Percentiles rank a stretch among this genome's conserved stretches.
phyloP scores from a whole-genome alignment of 2,113 vertebrate genomes.

The Ictidomys tridecemlineatus region DNA sequence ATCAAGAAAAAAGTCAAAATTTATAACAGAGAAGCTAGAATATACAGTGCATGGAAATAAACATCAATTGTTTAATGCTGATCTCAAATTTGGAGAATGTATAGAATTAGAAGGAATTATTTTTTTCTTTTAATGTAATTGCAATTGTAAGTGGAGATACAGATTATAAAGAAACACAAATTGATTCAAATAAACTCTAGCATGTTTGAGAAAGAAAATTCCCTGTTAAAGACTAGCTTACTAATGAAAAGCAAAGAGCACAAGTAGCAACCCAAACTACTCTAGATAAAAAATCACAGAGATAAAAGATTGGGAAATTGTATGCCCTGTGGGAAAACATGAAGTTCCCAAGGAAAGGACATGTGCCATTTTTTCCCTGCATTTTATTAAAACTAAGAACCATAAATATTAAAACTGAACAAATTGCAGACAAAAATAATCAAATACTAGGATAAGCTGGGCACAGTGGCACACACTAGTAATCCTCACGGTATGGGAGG shows the following conservation, averaged over 20 bases:
- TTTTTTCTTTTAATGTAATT: not conserved
- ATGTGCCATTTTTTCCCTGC: not conserved
- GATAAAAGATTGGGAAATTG: not conserved
- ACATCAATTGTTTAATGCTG: not conserved
- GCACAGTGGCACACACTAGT: too few relatives aligned
- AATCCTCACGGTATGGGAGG: too few relatives aligned
- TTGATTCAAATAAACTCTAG: not conserved
- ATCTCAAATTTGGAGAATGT: not conserved
- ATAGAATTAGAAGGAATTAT: not conserved
- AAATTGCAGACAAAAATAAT: not conserved
- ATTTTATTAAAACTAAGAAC: not conserved
- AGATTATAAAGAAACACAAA: not conserved
- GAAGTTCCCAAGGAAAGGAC: not conserved
- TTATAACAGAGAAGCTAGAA: not conserved
- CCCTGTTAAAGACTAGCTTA: not conserved
- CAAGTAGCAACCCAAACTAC: not conserved
- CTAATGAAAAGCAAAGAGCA: not conserved
- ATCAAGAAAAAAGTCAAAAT: too few relatives aligned
- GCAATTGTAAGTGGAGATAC: not conserved
- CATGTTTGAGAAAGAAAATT: not conserved
- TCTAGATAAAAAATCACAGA: not conserved
- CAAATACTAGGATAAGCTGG: not conserved
- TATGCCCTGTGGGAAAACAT: not conserved
- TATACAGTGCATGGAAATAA: not conserved
- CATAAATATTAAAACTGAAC: not conserved